Evolutionary conservation across 2,797 vertebrate species (phyloP), one percentile per base, ranked within the genome.

Genomic region (Sebastes nivosus): DNA sequence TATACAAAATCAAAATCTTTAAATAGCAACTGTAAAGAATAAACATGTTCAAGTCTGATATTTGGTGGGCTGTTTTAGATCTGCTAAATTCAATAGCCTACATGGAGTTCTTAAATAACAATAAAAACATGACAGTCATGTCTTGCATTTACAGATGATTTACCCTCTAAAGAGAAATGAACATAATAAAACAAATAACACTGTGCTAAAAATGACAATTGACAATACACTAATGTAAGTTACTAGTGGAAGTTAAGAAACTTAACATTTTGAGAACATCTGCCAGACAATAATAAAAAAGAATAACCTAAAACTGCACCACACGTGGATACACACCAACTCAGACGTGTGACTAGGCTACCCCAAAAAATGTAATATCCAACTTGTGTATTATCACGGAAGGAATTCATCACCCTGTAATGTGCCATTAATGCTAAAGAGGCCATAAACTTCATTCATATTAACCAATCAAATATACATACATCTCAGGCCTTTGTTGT

Each of bases 1-100:
- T 95, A 93, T 95, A 95, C 94, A 95, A 93, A 95, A 94, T 89
- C 88, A 91, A 92, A 92, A 93, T 93, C 61, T 91, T 95, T 95
- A 96, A 95, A 95, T 96, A 96, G 92, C 91, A 94, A 92, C 81
- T 92, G 89, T 81, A 94, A 94, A 90, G 93, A 93, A 94, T 94
- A 94, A 92, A 93, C 92, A 90, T 85, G 90, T 95, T 95, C 92
- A 95, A 94, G 94, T 92, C 89, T 87, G 93, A 90, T 93, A 94
- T 95, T 94, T 92, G 94, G 93, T 94, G 91, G 93, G 86, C 84
- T 89, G 90, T 88, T 92, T 86, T 78, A 86, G 71, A 82, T 89
- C 84, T 82, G 85, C 85, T 88, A 80, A 89, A 94, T 81, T 77
- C 22, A 77, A 84, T 87, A 84, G 88, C 83, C 85, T 89, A 90